Evolutionary conservation across 1,140 invertebrate genomes (phyloP), one percentile per base, ranked within the genome.

Genomic region (Leucophenga varia): DNA sequence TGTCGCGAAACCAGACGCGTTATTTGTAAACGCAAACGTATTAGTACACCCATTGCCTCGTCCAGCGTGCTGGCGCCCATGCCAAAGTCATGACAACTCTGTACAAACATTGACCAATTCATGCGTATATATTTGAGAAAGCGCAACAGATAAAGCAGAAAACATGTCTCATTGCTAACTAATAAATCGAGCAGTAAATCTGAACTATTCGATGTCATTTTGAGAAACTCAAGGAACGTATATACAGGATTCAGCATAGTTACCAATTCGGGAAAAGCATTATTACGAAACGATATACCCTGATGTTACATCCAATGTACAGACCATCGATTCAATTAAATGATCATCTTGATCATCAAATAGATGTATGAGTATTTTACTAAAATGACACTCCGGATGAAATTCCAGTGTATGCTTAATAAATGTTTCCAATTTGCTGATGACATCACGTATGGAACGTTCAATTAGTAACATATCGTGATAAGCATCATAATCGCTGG

Each of bases 281-380:
- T 85, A 60, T 88, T 86, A 38, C 87, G 81, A 59, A 88, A 87
- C 18, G 86, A 87, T 21, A 91, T 82, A 28, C 88, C n/a, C 89
- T 22, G 88, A 83, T 7, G 86, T 88, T 16, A 91, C 89, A 71
- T 93, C 90, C 10, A 93, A 74, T 32, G 87, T 89, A 73, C 90
- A 93, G 0, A 93, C 86, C 88, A 93, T 90, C 7, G 87, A 86
- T 77, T 93, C 91, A 20, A 93, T 87, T 35, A 93, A 73, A 56
- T 88, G 89, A 70, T 93, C 90, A 71, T 93, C 90, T 73, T 92
- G 90, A 75, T 93, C 89, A 52, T 85, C 84, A 69, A 93, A 92
- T 42, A 93, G 77, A 67, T 89, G 86, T 37, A 92, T 86, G 39
- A 92, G 81, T 83, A 90, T 90, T 74, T 91, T 89, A 1, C 87